phyloP scores from a whole-genome alignment of 2,113 vertebrate genomes.

The Panthera tigris region DNA sequence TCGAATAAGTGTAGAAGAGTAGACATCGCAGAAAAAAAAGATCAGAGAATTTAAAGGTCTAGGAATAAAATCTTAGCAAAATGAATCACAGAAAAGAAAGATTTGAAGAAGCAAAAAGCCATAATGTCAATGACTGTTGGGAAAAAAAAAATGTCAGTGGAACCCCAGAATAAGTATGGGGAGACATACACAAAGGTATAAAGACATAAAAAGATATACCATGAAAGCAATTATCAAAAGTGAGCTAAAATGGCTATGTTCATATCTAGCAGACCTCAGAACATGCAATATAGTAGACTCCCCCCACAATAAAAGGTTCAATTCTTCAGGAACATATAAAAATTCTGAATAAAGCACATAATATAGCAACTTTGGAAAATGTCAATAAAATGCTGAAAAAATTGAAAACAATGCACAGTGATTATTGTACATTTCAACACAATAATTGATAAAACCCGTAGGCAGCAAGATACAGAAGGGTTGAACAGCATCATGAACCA shows the following conservation, averaged over 20 bases:
- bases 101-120: background rate
- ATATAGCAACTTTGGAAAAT: background rate
- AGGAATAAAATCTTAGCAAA: background rate
- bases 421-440: background rate
- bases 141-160: background rate
- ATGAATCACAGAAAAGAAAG: background rate
- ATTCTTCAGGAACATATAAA: background rate
- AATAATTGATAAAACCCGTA: background rate
- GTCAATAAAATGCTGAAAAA: background rate
- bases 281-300: background rate
- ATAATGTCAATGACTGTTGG: background rate
- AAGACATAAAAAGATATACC: background rate
- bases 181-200: background rate
- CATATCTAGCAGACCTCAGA: background rate
- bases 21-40: background rate
- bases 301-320: background rate
- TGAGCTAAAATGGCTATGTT: background rate
- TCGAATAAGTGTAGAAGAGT: background rate
- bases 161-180: background rate
- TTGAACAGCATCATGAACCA: background rate
- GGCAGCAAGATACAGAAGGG: background rate
- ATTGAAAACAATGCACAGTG: background rate
- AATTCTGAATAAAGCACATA: background rate
- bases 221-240: background rate
- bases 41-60: background rate